A percentile compares a stretch with the other conserved stretches of the same genome.
Conservation (phyloP, 1,140 invertebrate species). For the Megalonaias nervosa region DNA sequence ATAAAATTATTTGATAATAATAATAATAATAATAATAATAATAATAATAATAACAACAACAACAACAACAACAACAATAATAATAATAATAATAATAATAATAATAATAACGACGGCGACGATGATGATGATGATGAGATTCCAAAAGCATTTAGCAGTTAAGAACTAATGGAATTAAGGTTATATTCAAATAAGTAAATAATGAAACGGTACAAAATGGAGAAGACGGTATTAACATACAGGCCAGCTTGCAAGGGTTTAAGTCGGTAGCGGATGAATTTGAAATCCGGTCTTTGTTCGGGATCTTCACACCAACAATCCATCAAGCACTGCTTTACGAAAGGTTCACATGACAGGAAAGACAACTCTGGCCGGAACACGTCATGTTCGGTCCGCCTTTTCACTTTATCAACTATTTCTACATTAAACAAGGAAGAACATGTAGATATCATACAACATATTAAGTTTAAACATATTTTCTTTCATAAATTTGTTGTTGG, state of each 20-base stretch:
- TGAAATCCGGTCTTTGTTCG: slow-evolving; percentile 70
- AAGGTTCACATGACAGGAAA: slow-evolving; percentile 44
- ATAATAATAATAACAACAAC: background rate
- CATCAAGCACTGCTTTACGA: slow-evolving; percentile 53
- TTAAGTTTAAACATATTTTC: too few species aligned
- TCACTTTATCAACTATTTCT: slow-evolving; percentile 60
- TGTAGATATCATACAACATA: too few species aligned
- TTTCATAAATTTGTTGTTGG: too few species aligned
- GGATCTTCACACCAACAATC: slow-evolving; percentile 71
- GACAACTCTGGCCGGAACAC: slow-evolving; percentile 53
- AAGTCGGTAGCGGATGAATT: slow-evolving; percentile 50
- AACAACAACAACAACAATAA: background rate
- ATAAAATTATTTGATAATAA: background rate
- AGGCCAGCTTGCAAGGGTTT: slow-evolving; percentile 50
- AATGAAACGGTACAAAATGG: background rate
- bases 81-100: slow-evolving; percentile 6
- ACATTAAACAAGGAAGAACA: slow-evolving; percentile 19
- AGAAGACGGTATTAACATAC: slow-evolving; percentile 75
- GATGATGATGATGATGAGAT: slow-evolving; percentile 6
- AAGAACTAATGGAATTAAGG: slow-evolving; percentile 34
- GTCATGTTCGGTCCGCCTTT: slow-evolving; percentile 17
- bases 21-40: background rate
- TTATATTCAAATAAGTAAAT: background rate
- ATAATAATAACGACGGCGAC: slow-evolving; percentile 3
- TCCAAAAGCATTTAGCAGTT: background rate